phyloP scores from a whole-genome alignment of 2,113 vertebrate genomes.

The Cichladusa arquata region DNA sequence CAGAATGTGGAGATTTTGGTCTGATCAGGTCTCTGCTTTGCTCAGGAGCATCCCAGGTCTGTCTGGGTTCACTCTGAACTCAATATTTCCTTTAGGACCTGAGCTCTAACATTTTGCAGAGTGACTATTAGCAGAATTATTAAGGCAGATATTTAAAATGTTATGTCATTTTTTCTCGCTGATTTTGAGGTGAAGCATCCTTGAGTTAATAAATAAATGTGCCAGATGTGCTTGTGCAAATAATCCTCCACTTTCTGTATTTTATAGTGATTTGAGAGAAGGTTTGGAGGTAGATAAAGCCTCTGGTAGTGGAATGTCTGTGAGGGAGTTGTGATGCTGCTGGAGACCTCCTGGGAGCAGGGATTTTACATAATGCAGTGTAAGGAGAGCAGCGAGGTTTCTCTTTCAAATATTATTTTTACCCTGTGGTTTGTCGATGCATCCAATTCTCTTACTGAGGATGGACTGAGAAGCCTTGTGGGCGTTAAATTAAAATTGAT shows the following conservation, averaged over 20 bases:
- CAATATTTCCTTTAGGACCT: not conserved
- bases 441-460: accelerated
- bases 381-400: not conserved
- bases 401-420: not conserved
- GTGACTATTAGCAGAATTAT: not conserved
- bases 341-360: not conserved
- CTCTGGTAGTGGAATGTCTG: not conserved
- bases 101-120: not conserved
- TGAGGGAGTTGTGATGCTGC: not conserved
- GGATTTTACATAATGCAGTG: not conserved
- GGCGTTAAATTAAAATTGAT: not conserved
- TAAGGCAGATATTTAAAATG: not conserved
- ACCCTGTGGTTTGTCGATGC: not conserved
- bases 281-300: not conserved
- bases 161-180: not conserved
- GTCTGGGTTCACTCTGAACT: not conserved
- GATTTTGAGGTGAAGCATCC: not conserved
- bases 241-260: not conserved
- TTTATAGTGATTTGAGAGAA: not conserved
- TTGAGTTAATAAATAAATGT: not conserved
- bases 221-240: not conserved
- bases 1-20: not conserved
- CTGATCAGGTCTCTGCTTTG: not conserved
- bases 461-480: not conserved
- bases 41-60: not conserved